A percentile compares a stretch with the other conserved stretches of the same genome.
These are phyloP conservation scores for Gymnosoma rotundatum DNA, from an alignment of 2,888 invertebrate species.

Conservation along the genomic window DNA sequence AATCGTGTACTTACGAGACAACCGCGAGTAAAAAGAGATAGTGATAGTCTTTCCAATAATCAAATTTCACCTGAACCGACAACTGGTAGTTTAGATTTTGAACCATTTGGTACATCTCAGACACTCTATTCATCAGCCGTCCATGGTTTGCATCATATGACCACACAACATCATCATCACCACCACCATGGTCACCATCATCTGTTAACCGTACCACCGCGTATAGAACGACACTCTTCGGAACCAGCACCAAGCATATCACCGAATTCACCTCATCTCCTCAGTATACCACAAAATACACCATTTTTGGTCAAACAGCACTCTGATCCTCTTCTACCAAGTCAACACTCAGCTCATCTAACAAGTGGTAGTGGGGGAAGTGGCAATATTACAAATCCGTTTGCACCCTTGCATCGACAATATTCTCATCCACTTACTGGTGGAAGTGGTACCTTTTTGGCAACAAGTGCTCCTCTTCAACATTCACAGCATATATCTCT, in stretches of 20 bases:
- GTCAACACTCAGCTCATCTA: slow-evolving; percentile 82
- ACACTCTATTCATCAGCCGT: slow-evolving; percentile 71
- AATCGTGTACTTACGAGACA: slow-evolving; percentile 87
- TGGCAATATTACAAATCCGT: slow-evolving; percentile 74
- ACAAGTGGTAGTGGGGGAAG: slow-evolving; percentile 75
- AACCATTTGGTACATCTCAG: slow-evolving; percentile 77
- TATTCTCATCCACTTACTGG: slow-evolving; percentile 83
- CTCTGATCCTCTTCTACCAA: slow-evolving; percentile 86
- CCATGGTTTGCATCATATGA: slow-evolving; percentile 66
- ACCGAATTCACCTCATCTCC: slow-evolving; percentile 84
- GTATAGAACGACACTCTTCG: slow-evolving; percentile 84
- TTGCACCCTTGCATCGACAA: slow-evolving; percentile 83
- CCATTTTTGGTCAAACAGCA: slow-evolving; percentile 86
- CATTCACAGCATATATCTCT: slow-evolving; percentile 81
- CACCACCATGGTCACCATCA: slow-evolving; percentile 74
- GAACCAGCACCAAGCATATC: slow-evolving; percentile 84
- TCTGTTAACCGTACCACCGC: slow-evolving; percentile 83
- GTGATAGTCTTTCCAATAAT: slow-evolving; percentile 82
- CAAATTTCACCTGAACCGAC: slow-evolving; percentile 79
- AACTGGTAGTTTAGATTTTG: slow-evolving; percentile 77
- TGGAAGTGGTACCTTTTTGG: slow-evolving; percentile 65
- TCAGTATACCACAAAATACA: slow-evolving; percentile 84
- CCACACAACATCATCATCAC: slow-evolving; percentile 69
- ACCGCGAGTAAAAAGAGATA: slow-evolving; percentile 86
- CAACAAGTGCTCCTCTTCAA: slow-evolving; percentile 74